These are phyloP conservation scores for Caenorhabditis wallacei DNA, from an alignment of 2,888 invertebrate genomes.

Conservation along the genomic window DNA sequence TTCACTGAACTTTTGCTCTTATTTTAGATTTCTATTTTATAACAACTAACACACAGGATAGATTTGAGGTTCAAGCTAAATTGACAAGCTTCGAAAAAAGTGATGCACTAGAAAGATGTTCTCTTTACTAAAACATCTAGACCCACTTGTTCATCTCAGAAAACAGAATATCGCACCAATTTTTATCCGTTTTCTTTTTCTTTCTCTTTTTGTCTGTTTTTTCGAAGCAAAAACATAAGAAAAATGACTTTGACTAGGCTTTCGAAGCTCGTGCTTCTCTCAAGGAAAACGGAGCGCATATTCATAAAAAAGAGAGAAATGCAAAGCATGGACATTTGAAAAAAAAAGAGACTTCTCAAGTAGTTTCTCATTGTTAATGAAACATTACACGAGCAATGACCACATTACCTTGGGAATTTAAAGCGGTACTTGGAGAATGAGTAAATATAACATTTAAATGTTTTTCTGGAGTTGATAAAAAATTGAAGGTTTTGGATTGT, in stretches of 20 bases:
- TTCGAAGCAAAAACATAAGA: conserved; percentile 11
- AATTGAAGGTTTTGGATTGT: too few relatives aligned
- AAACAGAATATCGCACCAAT: not conserved
- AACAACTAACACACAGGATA: too few relatives aligned
- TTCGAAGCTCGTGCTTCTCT: not conserved
- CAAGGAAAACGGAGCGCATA: conserved; percentile 4
- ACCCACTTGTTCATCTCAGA: conserved; percentile 8
- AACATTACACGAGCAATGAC: not conserved
- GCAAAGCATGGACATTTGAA: conserved; percentile 8
- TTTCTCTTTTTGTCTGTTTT: conserved; percentile 7
- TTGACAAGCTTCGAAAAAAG: not conserved
- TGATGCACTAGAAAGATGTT: not conserved
- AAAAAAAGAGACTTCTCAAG: not conserved
- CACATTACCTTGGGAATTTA: not conserved
- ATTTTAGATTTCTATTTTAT: not conserved
- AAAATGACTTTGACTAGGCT: conserved; percentile 29
- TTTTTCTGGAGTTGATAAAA: too few relatives aligned
- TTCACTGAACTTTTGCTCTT: not conserved
- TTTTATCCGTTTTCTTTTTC: conserved; percentile 4
- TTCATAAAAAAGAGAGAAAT: conserved; percentile 5
- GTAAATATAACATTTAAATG: too few relatives aligned
- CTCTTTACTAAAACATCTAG: not conserved
- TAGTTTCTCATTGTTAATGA: conserved; percentile 22
- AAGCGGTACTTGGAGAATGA: not conserved
- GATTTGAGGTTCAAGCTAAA: too few relatives aligned